phyloP scores from a whole-genome alignment of 2,888 invertebrate genomes.

The Busseola fusca region DNA sequence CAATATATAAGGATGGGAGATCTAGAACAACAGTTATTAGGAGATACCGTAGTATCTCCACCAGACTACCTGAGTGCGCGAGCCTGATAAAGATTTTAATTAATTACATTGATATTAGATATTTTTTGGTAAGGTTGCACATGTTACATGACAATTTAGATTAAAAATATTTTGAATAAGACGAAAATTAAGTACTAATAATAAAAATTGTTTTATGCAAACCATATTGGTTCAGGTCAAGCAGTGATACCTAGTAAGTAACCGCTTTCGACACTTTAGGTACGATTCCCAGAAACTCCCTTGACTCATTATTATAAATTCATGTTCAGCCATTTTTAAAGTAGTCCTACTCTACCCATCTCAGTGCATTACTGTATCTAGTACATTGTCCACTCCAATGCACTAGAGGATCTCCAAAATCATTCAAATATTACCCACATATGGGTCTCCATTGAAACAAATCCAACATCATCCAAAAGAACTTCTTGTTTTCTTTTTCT shows the following conservation, averaged over 20 bases:
- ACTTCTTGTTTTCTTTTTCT: neutral
- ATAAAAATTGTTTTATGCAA: neutral
- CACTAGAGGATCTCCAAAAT: neutral
- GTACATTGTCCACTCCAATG: too few species aligned
- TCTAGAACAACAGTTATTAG: constrained; percentile 24
- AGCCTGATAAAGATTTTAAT: constrained; percentile 7
- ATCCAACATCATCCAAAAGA: neutral
- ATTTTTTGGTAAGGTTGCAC: constrained; percentile 59
- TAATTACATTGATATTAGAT: constrained; percentile 38
- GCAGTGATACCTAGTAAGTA: too few species aligned
- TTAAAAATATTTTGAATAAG: neutral
- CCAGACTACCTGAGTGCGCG: constrained; percentile 14
- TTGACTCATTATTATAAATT: too few species aligned
- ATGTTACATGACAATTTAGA: constrained; percentile 34
- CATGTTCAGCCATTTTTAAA: neutral
- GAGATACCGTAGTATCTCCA: constrained; percentile 18
- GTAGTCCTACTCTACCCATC: neutral
- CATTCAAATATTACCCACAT: neutral
- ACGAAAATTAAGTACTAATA: neutral
- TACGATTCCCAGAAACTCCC: neutral
- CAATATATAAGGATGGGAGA: constrained; percentile 54
- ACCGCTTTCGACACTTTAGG: neutral
- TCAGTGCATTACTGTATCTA: neutral
- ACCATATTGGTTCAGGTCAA: neutral
- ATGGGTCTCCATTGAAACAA: neutral